A percentile compares a stretch with the other conserved stretches of the same genome.
These are phyloP conservation scores for Eupithecia insigniata DNA, from an alignment of 2,888 invertebrate genomes.

Conservation along the genomic window DNA sequence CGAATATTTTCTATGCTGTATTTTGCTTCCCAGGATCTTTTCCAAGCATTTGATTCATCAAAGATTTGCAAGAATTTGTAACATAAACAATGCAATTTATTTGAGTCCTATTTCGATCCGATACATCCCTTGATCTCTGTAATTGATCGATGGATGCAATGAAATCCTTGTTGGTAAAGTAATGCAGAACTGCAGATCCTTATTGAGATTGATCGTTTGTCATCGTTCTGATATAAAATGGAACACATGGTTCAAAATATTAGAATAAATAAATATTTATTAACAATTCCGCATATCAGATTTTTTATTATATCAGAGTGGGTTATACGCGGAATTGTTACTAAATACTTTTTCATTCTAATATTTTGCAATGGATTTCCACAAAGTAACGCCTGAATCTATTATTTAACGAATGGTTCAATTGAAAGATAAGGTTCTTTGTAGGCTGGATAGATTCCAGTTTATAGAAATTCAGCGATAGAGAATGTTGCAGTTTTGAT, in stretches of 20 bases:
- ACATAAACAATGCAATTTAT: neutral
- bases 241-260: no score
- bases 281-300: no score
- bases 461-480: neutral
- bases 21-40: neutral
- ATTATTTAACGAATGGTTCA: neutral
- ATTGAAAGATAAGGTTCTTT: neutral
- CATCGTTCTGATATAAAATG: neutral
- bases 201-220: neutral
- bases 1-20: neutral
- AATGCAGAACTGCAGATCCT: neutral
- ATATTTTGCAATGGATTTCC: no score
- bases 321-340: no score
- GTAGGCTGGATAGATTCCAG: neutral
- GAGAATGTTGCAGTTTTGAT: neutral
- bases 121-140: constrained; percentile 1
- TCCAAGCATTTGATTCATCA: neutral
- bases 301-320: no score
- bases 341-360: no score
- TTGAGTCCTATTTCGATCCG: neutral
- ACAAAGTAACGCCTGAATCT: no score
- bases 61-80: neutral
- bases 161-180: neutral
- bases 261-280: no score
- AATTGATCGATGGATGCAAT: neutral